Evolutionary conservation across 2,797 vertebrate species (phyloP).

Genomic region (Sebastes umbrosus): DNA sequence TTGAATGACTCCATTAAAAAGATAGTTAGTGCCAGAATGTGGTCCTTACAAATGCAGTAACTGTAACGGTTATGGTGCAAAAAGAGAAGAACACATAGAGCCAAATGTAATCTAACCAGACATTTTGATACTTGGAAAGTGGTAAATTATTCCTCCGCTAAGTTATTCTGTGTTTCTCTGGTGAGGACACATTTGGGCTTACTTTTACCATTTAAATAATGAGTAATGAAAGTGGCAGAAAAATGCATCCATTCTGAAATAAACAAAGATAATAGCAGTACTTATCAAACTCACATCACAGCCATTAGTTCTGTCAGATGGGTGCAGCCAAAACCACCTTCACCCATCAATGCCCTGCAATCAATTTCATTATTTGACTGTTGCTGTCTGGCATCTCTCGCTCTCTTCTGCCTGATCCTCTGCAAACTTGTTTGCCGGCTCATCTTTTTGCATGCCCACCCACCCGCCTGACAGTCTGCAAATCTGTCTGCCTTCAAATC

Average conservation of each 20-base stretch:
- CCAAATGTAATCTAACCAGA: not conserved
- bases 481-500: not conserved
- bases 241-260: conserved; percentile 12
- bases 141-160: not conserved
- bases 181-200: not conserved
- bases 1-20: not conserved
- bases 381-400: conserved; percentile 7
- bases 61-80: not conserved
- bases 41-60: not conserved
- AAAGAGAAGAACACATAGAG: not conserved
- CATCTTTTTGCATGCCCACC: not conserved
- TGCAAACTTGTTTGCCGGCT: conserved; percentile 2
- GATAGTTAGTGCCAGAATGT: not conserved
- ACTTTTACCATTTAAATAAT: conserved; percentile 1
- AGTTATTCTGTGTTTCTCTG: not conserved
- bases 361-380: conserved; percentile 54
- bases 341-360: conserved; percentile 43
- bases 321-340: conserved; percentile 41
- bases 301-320: conserved; percentile 14
- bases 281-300: conserved; percentile 27
- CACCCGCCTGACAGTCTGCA: not conserved
- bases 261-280: conserved; percentile 13
- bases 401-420: not conserved
- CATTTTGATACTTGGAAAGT: not conserved
- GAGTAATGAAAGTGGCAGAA: not conserved